Conservation (phyloP, 2,113 vertebrate genomes). For the Anthoscopus minutus region DNA sequence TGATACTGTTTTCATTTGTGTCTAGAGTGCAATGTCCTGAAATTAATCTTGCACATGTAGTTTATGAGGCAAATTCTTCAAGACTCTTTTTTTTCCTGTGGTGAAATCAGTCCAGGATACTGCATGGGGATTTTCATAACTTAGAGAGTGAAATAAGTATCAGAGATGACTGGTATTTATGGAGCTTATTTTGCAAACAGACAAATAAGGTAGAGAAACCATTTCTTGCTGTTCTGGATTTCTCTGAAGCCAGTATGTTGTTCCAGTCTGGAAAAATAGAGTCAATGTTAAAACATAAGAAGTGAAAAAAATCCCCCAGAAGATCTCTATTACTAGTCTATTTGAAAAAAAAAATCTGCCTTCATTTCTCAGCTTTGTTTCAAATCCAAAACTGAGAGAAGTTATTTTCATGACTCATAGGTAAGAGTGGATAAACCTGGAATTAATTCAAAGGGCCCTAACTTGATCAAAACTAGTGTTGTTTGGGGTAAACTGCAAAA, state of each 20-base stretch:
- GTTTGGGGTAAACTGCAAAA: not conserved
- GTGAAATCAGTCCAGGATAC: not conserved
- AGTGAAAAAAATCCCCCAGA: not conserved
- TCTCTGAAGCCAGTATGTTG: not conserved
- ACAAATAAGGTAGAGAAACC: not conserved
- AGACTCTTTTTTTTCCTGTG: not conserved
- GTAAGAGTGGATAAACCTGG: not conserved
- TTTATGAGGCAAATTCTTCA: not conserved
- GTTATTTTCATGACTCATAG: not conserved
- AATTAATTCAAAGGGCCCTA: not conserved
- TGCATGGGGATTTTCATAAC: not conserved
- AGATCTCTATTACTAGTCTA: not conserved
- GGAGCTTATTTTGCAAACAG: not conserved
- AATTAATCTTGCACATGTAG: not conserved
- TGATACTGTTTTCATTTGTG: not conserved
- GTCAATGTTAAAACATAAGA: not conserved
- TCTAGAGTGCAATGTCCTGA: not conserved
- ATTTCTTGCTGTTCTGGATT: not conserved
- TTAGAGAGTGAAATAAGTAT: not conserved
- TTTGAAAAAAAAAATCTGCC: not conserved
- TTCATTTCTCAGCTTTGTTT: not conserved
- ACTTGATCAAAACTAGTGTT: not conserved
- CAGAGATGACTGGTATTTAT: not conserved
- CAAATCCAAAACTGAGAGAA: not conserved
- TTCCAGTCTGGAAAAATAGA: not conserved